Percentiles rank a stretch among this genome's conserved stretches.
Conservation (phyloP, 2,888 invertebrate species). For the Baronia brevicornis region DNA sequence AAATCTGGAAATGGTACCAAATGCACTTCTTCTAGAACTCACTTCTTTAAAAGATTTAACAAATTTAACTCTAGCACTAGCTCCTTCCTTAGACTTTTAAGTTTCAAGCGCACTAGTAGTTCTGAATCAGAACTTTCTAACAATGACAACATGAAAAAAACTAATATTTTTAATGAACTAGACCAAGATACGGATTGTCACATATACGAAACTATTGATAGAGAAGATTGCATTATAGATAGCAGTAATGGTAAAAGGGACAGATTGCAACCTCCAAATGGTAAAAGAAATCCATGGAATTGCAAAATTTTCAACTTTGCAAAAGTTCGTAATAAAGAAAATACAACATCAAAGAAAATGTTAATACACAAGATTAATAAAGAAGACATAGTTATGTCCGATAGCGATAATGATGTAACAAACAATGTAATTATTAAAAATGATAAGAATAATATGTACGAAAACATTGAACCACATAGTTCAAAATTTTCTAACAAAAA, state of each 20-base stretch:
- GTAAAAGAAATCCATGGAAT: slow-evolving; percentile 6
- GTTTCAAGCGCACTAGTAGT: slow-evolving; percentile 17
- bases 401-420: slow-evolving; percentile 21
- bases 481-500: slow-evolving; percentile 19
- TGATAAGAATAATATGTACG: neutral
- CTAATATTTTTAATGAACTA: neutral
- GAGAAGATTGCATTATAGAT: too few species aligned
- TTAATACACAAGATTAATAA: slow-evolving; percentile 46
- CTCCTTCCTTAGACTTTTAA: slow-evolving; percentile 19
- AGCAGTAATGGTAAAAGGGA: slow-evolving; percentile 15
- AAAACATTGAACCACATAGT: slow-evolving; percentile 6
- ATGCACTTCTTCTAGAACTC: slow-evolving; percentile 16
- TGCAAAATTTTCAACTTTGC: slow-evolving; percentile 20
- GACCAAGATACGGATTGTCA: slow-evolving; percentile 14
- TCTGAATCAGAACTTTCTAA: neutral
- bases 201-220: slow-evolving; percentile 17
- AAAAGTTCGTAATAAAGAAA: slow-evolving; percentile 18
- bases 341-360: slow-evolving; percentile 32
- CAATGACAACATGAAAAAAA: slow-evolving; percentile 7
- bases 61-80: slow-evolving; percentile 17
- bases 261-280: neutral
- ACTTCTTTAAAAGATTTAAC: slow-evolving; percentile 24
- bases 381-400: slow-evolving; percentile 49
- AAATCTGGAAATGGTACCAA: slow-evolving; percentile 13
- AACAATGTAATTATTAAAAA: slow-evolving; percentile 6